Evolutionary conservation across 2,888 invertebrate species (phyloP), one percentile per base, ranked within the genome.

Genomic region (Ophioninae sp.): DNA sequence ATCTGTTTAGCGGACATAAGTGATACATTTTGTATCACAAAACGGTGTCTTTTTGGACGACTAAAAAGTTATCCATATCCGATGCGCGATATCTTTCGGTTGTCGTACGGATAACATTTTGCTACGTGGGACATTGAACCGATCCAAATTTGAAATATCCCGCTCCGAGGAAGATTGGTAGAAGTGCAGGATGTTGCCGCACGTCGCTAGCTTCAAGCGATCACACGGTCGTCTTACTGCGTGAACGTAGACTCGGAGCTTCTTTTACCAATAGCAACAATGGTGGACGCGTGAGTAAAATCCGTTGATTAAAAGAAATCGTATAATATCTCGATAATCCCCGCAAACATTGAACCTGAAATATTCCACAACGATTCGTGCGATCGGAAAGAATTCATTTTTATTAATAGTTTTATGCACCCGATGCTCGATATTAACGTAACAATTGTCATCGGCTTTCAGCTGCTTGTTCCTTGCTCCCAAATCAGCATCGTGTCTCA

Each of bases 231-330:
- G 41, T 68, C n/a, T 63, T 85, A 58, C 10, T 39, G 79, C 81
- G 44, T 81, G 83, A 85, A 82, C 71, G 64, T 63, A 74, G 75
- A 41, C 30, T 81, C 67, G 80, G 59, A 78, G 65, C 85, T 83
- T 85, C 73, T 85, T 86, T 87, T 87, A 77, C 82, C 80, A 83
- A 76, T 64, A 83, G 87, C 75, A 87, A 90, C 85, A 85, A 92
- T 92, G 91, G 90, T 90, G 85, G 91, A 91, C 85, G 87, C 86
- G 91, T 92, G 88, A 91, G 91, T 91, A 87, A 65, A 84, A 83
- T 77, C 79, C 79, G 22, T 7, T 77, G 7, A 65, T 82, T 84
- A 22, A 61, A 68, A 59, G 78, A 88, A 90, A 91, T 91, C 91
- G 83, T 20, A 59, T 78, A 81, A 87, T 89, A 91, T 91, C 91